Evolutionary conservation across 2,113 vertebrate genomes (phyloP).

Genomic region (Pampusana beccarii): DNA sequence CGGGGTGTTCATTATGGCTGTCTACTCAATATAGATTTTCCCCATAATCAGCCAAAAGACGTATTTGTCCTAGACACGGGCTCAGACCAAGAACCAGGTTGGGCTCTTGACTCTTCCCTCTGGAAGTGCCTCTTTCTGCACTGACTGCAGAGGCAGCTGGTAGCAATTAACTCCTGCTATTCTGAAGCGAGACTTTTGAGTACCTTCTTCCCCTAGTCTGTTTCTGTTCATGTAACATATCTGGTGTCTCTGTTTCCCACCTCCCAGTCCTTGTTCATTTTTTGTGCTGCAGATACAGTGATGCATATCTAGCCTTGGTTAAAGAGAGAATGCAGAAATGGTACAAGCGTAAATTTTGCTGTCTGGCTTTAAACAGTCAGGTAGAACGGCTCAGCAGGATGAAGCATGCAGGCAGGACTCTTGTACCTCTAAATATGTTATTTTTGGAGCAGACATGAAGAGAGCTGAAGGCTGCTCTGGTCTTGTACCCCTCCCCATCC

Average conservation of each 20-base stretch:
- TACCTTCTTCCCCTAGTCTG: not conserved
- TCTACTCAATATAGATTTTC: not conserved
- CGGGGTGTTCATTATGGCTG: rapidly evolving
- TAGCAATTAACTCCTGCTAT: not conserved
- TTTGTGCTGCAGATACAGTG: not conserved
- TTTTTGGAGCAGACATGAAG: not conserved
- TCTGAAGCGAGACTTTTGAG: not conserved
- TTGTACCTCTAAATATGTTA: not conserved
- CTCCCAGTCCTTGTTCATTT: not conserved
- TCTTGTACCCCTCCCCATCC: not conserved
- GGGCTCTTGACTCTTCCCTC: not conserved
- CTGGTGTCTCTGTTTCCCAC: not conserved
- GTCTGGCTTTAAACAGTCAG: not conserved
- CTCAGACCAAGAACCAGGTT: not conserved
- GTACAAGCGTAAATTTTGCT: not conserved
- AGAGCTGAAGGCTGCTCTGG: not conserved
- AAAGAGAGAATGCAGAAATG: not conserved
- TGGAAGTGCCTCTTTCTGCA: not conserved
- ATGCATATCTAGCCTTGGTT: too few species aligned
- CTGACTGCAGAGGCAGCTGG: not conserved
- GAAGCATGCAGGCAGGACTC: not conserved
- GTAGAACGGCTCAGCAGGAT: rapidly evolving
- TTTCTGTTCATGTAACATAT: too few species aligned
- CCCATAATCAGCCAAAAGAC: not conserved
- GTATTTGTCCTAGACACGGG: not conserved